Evolutionary conservation across 2,797 vertebrate genomes (phyloP).

Genomic region (Sphenodon punctatus): DNA sequence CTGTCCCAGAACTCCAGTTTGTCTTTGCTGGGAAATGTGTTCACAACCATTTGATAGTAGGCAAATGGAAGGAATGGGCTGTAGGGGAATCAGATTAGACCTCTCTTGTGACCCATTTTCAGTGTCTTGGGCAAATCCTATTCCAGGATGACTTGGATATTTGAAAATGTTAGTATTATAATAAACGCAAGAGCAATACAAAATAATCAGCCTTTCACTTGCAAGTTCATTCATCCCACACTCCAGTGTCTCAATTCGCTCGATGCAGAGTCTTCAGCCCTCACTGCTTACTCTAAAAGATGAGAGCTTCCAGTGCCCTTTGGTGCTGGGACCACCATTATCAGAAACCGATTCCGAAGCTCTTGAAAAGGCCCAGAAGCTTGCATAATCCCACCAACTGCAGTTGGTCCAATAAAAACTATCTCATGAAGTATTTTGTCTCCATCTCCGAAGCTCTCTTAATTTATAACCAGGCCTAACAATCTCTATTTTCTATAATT

Average conservation of each 20-base stretch:
- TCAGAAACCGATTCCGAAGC: not conserved
- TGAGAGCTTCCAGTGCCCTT: not conserved
- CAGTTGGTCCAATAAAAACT: no score
- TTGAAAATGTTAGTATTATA: not conserved
- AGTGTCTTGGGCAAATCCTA: no score
- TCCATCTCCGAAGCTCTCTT: no score
- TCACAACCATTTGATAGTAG: no score
- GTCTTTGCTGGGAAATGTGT: no score
- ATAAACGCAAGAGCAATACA: not conserved
- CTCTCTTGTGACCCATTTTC: no score
- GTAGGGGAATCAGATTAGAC: not conserved
- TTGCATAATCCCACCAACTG: no score
- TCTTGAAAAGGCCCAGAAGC: no score
- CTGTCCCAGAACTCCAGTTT: no score
- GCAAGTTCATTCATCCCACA: not conserved
- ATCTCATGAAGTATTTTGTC: no score
- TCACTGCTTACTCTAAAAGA: not conserved
- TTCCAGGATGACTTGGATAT: not conserved
- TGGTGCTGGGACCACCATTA: not conserved
- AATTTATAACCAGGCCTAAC: not conserved
- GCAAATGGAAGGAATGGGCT: conserved; percentile 32
- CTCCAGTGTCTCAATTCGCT: not conserved
- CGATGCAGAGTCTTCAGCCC: not conserved
- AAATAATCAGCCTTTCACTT: not conserved
- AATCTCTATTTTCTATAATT: not conserved